Evolutionary conservation across 1,140 invertebrate genomes (phyloP).

Genomic region (Mesaphorura yosii): DNA sequence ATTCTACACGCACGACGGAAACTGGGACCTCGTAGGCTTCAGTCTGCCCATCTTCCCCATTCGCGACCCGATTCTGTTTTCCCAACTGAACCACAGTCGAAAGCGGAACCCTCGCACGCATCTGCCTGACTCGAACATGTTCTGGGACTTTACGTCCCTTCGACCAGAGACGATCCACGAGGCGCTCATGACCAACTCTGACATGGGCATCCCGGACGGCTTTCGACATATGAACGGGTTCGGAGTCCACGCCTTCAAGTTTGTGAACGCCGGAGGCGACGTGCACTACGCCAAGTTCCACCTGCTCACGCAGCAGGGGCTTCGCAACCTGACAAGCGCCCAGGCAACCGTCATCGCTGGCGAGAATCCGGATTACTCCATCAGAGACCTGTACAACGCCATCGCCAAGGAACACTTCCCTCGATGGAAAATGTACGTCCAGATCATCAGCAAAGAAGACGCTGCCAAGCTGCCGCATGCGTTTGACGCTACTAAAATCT

Average conservation of each 20-base stretch:
- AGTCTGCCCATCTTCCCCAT: conserved; percentile 50
- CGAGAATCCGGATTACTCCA: conserved; percentile 58
- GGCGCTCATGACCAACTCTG: conserved; percentile 43
- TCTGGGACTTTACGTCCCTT: conserved; percentile 46
- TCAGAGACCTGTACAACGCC: conserved; percentile 58
- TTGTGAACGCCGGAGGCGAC: conserved; percentile 41
- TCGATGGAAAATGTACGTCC: conserved; percentile 50
- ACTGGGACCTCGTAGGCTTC: conserved; percentile 44
- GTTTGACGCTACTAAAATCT: conserved; percentile 60
- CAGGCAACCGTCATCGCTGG: conserved; percentile 40
- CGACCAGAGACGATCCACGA: conserved; percentile 44
- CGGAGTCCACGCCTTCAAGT: conserved; percentile 46
- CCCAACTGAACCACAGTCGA: conserved; percentile 37
- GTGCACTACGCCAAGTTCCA: conserved; percentile 46
- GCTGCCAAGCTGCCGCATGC: conserved; percentile 45
- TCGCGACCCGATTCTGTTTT: conserved; percentile 44
- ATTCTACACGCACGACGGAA: conserved; percentile 46
- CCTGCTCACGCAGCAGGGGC: conserved; percentile 45
- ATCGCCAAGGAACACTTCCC: conserved; percentile 57
- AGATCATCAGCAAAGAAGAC: conserved; percentile 34
- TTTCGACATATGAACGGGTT: conserved; percentile 45
- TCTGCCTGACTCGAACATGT: conserved; percentile 51
- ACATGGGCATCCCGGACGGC: conserved; percentile 45
- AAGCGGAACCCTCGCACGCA: conserved; percentile 60
- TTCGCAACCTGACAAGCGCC: conserved; percentile 41